A percentile compares a stretch with the other conserved stretches of the same genome.
Conservation (phyloP, 1,140 invertebrate species). For the Rhyzopertha dominica region DNA sequence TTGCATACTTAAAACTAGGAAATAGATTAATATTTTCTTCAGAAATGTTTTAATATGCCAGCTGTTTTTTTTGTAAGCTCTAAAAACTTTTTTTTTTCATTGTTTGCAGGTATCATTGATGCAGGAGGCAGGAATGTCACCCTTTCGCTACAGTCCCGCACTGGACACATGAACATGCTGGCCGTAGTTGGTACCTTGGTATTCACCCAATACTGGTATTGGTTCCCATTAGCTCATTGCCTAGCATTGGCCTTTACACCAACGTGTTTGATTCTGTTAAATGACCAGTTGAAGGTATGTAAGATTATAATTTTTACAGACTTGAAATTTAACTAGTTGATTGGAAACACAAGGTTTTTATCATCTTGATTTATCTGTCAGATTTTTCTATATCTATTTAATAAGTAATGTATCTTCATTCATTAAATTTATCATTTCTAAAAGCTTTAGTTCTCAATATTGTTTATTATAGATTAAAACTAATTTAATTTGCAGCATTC, state of each 20-base stretch:
- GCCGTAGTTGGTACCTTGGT: slow-evolving; percentile 97
- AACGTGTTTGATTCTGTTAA: slow-evolving; percentile 92
- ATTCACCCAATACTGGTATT: slow-evolving; percentile 99
- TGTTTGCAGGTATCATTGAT: slow-evolving; percentile 41
- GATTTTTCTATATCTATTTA: not conserved
- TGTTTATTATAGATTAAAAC: too few species aligned
- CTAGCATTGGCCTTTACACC: slow-evolving; percentile 94
- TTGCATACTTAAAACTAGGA: too few species aligned
- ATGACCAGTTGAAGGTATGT: slow-evolving; percentile 76
- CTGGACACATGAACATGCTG: slow-evolving; percentile 95
- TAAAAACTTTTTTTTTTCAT: slow-evolving; percentile 6
- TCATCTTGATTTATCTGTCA: not conserved
- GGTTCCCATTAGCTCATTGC: slow-evolving; percentile 97
- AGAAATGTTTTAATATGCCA: not conserved
- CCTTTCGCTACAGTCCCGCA: slow-evolving; percentile 90
- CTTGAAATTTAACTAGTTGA: not conserved
- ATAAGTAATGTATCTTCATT: too few species aligned
- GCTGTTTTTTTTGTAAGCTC: not conserved
- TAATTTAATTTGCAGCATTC: too few species aligned
- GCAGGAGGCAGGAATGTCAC: slow-evolving; percentile 94
- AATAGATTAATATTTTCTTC: not conserved
- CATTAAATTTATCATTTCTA: too few species aligned
- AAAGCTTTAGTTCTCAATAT: too few species aligned
- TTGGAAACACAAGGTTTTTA: not conserved
- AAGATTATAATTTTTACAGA: not conserved